Evolutionary conservation across 1,140 invertebrate species (phyloP), one percentile per base, ranked within the genome.

Genomic region (Metopolophium dirhodum): DNA sequence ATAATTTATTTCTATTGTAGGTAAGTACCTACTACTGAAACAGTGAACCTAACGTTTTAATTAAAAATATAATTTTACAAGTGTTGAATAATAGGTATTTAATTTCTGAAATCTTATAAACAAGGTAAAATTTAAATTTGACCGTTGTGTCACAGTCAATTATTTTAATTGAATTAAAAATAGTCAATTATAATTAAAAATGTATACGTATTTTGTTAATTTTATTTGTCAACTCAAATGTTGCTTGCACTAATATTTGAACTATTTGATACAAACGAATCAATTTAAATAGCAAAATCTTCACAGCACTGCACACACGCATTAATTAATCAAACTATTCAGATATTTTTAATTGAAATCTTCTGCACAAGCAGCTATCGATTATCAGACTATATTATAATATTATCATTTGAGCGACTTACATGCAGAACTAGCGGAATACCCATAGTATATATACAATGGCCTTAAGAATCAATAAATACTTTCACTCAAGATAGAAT

Each of bases 401-500:
- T 77, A 41, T n/a, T 77, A n/a, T 9, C 1, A 77, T 77, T 77
- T 77, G 3, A 68, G 30, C 0, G n/a, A 77, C n/a, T 77, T 11
- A 23, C 23, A 23, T 37, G 20, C 82, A 37, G 22, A 45, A 45
- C 37, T 41, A 26, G 22, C 41, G 14, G 22, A 45, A 45, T 30
- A 1, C 4, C 4, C 6, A 77, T 3, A 77, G 4, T 77, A n/a
- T 18, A 77, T 22, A 41, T 41, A 26, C 41, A 85, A 85, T 41
- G 83, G 83, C 83, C 83, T 85, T 85, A 41, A 41, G 41, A 85
- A 85, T 41, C 22, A 41, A 85, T 41, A 85, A 41, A 45, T 41
- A 85, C 83, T 85, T 85, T 85, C 83, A 85, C 83, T 85, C 83
- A n/a, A 77, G 61, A 35, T 77, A n/a, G 61, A 77, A 77, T 77